Conservation (phyloP, 2,113 vertebrate species). For the Esox niger region DNA sequence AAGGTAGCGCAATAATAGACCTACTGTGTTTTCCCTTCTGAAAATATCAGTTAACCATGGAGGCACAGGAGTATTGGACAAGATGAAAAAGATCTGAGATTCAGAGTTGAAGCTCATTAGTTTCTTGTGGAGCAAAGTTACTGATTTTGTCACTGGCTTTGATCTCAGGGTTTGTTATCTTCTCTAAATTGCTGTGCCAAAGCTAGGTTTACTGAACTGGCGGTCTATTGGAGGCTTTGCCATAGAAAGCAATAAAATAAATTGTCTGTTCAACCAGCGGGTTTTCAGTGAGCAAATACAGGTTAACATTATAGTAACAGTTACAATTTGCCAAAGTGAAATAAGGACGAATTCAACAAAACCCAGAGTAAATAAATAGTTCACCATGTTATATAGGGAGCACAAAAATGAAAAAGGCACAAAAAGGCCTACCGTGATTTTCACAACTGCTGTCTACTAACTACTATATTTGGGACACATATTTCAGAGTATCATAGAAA, state of each 20-base stretch:
- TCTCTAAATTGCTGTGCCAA: slow-evolving; percentile 2
- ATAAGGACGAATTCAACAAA: not conserved
- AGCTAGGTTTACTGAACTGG: slow-evolving; percentile 7
- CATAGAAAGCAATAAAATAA: no score
- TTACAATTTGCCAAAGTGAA: not conserved
- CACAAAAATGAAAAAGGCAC: not conserved
- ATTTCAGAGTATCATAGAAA: not conserved
- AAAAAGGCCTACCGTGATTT: not conserved
- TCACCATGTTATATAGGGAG: not conserved
- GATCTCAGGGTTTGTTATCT: slow-evolving; percentile 20
- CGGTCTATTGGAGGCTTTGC: slow-evolving; percentile 8
- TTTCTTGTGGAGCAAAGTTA: slow-evolving; percentile 11
- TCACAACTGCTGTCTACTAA: not conserved
- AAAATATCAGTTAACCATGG: slow-evolving; percentile 4
- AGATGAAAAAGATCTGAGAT: slow-evolving; percentile 12
- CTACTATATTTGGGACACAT: not conserved
- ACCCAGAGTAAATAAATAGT: not conserved
- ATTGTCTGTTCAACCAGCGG: no score
- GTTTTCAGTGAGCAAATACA: not conserved
- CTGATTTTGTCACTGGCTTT: slow-evolving; percentile 16
- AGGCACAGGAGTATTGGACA: slow-evolving; percentile 8
- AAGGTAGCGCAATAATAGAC: not conserved
- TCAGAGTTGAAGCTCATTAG: slow-evolving; percentile 11
- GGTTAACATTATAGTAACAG: not conserved
- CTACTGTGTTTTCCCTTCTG: slow-evolving; percentile 10